Base-by-base conservation (phyloP, 2,888 invertebrate species). In the Scaptomyza parva region DNA sequence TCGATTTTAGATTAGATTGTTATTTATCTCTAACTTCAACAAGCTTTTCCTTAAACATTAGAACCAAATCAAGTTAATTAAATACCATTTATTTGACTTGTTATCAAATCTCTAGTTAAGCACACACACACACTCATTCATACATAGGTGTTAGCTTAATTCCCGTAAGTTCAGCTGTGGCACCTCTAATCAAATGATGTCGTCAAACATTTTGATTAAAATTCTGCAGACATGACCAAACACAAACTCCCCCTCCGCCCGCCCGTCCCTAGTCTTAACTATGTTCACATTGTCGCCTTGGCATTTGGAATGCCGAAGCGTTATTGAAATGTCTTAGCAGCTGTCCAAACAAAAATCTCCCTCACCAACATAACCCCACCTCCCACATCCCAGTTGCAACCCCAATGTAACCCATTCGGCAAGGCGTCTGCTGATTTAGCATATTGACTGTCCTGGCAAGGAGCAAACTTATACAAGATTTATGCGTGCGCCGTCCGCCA, bases 401-500 rank as follows among this genome's bases (percentile, higher is more conserved):
- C 24, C 39, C 30, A 26, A 17, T 33, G 55, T 12, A 41, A 39
- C 43, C 48, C 48, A 28, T 43, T 55, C 43, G 51, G 44, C 43
- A 58, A 57, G 86, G 61, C 69, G 74, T 69, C 73, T 85, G 85
- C 81, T 81, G 86, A 81, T 77, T 86, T 86, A 86, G 86, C 86
- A 78, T 89, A 89, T 89, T 89, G 88, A 89, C 88, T 89, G 72
- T 48, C 45, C 33, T 40, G 41, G 69, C 82, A 72, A 85, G 85
- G 68, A 85, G 81, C 80, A 87, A 88, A 89, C 86, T 89, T 89
- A 86, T 89, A 89, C 73, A 89, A 89, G 89, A 89, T 89, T 89
- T 89, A 89, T 89, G 88, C 78, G 76, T 69, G 59, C 75, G 62
- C 51, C 65, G 73, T 65, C 44, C 80, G 69, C 81, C 81, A 54